Evolutionary conservation across 1,140 invertebrate species (phyloP).

Genomic region (Drosophila mayri): DNA sequence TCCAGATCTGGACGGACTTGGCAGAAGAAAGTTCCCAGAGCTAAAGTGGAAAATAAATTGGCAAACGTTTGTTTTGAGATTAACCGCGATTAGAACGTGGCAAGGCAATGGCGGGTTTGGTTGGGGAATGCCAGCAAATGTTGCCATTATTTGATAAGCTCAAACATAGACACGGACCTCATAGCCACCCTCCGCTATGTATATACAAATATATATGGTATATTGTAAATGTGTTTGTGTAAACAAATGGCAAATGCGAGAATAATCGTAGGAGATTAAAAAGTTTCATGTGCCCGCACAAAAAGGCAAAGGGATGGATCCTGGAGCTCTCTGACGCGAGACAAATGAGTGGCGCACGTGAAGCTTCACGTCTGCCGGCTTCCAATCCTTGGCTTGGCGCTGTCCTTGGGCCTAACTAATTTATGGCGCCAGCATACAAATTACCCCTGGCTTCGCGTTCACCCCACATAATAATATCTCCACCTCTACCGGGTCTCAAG

Average conservation of each 20-base stretch:
- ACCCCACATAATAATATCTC: background rate
- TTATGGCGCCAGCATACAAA: slow-evolving; percentile 78
- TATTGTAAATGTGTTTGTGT: slow-evolving; percentile 63
- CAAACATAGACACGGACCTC: slow-evolving; percentile 70
- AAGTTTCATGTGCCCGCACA: slow-evolving; percentile 75
- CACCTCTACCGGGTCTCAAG: background rate
- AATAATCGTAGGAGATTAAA: slow-evolving; percentile 85
- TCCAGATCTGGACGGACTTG: slow-evolving; percentile 2
- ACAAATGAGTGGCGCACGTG: slow-evolving; percentile 81
- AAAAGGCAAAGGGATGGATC: background rate
- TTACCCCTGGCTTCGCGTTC: slow-evolving; percentile 43
- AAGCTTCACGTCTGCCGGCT: slow-evolving; percentile 46
- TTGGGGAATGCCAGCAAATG: slow-evolving; percentile 76
- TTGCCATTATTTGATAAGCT: slow-evolving; percentile 84
- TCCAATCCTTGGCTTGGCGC: slow-evolving; percentile 1
- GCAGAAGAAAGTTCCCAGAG: slow-evolving; percentile 55
- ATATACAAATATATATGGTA: no score
- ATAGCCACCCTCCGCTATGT: background rate
- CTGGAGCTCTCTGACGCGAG: slow-evolving; percentile 51
- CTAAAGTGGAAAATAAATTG: slow-evolving; percentile 85
- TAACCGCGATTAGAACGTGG: slow-evolving; percentile 83
- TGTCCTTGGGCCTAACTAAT: slow-evolving; percentile 59
- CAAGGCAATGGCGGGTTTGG: background rate
- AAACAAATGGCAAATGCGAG: slow-evolving; percentile 84
- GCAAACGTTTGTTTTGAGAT: slow-evolving; percentile 85